Base-by-base conservation (phyloP, 2,797 vertebrate species). In the Cynopterus sphinx region DNA sequence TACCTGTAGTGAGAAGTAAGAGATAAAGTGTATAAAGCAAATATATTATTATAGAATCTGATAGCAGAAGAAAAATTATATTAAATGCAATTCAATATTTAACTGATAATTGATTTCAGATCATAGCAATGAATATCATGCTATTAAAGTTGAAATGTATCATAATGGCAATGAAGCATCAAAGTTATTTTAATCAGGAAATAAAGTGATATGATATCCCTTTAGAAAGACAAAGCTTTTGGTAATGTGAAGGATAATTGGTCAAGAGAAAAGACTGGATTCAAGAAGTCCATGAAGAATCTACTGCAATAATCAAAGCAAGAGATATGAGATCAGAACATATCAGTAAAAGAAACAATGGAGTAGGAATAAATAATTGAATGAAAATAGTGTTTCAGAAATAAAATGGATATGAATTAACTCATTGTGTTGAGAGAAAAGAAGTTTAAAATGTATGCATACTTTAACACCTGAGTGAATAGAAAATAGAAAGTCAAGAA, bases 131-230 rank as follows among this genome's bases (percentile, higher is more conserved):
- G 53, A 96, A 61, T 89, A 71, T 77, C 87, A 83, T 4, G 5
- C 57, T 51, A 68, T 41, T n/a, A 91, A 96, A 95, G 81, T 68
- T 87, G 21, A 88, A 86, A 78, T 97, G 88, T 78, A 63, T 71
- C 85, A 77, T 53, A 39, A 41, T 28, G 5, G 24, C 53, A 92
- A 85, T 57, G 49, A 94, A 49, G 73, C 74, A 86, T 77, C 55
- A 70, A 41, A 74, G 46, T 90, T 84, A 81, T 73, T 57, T 87
- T 92, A 31, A 77, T 90, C 28, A 85, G n/a, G 59, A 67, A 81
- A 75, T 75, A 88, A 81, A 81, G 33, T 73, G 19, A 63, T 68
- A 36, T 43, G 43, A 31, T 61, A 61, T 46, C 19, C 31, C 24
- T 82, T 59, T 86, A 57, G 49, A 79, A 74, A 87, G 22, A 51